phyloP scores from a whole-genome alignment of 2,888 invertebrate genomes.

The Sarcophaga carnaria region DNA sequence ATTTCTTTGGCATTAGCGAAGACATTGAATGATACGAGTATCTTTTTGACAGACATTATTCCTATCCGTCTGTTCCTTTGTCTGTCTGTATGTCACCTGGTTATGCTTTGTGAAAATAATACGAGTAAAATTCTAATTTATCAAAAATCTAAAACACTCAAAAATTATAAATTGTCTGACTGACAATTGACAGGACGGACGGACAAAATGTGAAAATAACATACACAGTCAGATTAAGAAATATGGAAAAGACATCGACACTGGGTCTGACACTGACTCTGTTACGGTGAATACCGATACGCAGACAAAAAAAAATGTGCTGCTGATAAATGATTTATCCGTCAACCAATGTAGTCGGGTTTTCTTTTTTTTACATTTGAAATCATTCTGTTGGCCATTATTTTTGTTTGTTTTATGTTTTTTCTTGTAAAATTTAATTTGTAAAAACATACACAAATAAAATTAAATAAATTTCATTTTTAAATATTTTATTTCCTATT shows the following conservation, averaged over 20 bases:
- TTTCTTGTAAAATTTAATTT: too few relatives aligned
- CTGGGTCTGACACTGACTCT: background rate
- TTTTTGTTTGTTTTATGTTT: too few relatives aligned
- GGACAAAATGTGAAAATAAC: background rate
- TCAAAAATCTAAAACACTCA: conserved; percentile 41
- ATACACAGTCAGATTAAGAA: too few relatives aligned
- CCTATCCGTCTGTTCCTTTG: background rate
- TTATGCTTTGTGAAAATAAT: conserved; percentile 41
- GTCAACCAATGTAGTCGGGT: background rate
- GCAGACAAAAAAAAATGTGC: background rate
- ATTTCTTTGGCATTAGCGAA: background rate
- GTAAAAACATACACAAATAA: too few relatives aligned
- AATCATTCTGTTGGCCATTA: too few relatives aligned
- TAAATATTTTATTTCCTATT: too few relatives aligned
- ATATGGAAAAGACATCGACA: background rate
- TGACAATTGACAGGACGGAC: background rate
- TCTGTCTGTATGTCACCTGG: background rate
- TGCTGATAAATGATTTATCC: background rate
- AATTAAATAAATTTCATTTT: too few relatives aligned
- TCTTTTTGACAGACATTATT: background rate
- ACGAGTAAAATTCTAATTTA: conserved; percentile 58
- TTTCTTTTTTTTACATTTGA: background rate
- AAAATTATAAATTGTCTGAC: background rate
- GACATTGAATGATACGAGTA: background rate
- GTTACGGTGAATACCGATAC: background rate